Base-by-base conservation (phyloP, 30 jellyfish, hydroid and myxozoan species). In the Cassiopea xamachana region DNA sequence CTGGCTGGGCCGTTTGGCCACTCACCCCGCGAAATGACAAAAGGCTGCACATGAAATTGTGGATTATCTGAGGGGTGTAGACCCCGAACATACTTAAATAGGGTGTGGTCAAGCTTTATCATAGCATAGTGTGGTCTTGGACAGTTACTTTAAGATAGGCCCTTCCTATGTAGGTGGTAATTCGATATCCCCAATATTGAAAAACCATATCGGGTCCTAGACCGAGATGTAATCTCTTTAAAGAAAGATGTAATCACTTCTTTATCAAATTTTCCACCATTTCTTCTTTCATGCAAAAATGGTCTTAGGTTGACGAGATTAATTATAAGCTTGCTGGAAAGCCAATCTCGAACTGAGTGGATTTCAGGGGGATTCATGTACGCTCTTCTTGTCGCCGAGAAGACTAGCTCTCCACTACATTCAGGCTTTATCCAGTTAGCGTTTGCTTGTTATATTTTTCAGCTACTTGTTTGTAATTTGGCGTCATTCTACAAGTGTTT, bases 261-360 rank as follows among this genome's bases (percentile, higher is more conserved):
- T 81, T 47, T 62, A 50, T 60, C 55, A 71, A 82, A 19, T 71
- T 82, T 67, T 71, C 90, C 90, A 48, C 75, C 83, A 69, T 74
- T 82, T 60, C 58, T 71, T 48, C 75, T 51, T 18, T 74, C 61
- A 67, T 62, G 74, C 82, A 82, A 82, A 71, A 70, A 55, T 82
- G 90, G 90, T 67, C 68, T 82, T 82, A 69, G 59, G 48, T 82
- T 82, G 90, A 82, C 51, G 16, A 68, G 90, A 82, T 82, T 82
- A 82, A 73, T 14, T 14, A 49, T 78, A 78, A 78, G 46, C 87
- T 12, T 78, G 87, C 49, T 78, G 73, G 87, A 49, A 49, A 62
- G 87, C 87, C 73, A 49, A 68, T 78, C 51, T 78, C 73, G 75
- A 78, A 78, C 16, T 16, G 49, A 62, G 39, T 78, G 59, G 69